Conservation (phyloP, 2,797 vertebrate species). For the Notoglanidium macrostoma region DNA sequence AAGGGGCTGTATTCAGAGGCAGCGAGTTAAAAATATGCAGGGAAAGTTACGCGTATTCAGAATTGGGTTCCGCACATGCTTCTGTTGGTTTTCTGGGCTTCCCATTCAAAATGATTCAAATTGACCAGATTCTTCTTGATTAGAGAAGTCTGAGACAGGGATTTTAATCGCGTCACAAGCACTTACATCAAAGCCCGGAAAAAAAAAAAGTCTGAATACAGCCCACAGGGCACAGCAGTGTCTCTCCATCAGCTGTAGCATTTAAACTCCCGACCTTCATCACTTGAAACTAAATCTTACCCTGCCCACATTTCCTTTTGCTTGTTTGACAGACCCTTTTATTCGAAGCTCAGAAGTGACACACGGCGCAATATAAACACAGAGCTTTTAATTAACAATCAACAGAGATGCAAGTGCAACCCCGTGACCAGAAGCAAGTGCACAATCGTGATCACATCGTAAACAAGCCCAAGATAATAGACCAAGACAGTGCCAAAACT, state of each 20-base stretch:
- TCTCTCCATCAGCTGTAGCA: not conserved
- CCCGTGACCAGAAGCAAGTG: not conserved
- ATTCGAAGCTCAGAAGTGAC: not conserved
- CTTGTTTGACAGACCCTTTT: not conserved
- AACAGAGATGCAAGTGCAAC: not conserved
- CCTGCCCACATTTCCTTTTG: not conserved
- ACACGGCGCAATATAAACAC: not conserved
- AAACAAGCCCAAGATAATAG: not conserved
- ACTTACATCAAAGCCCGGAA: not conserved
- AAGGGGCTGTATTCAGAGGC: not conserved
- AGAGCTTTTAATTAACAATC: not conserved
- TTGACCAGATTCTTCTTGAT: not conserved
- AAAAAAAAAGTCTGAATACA: not conserved
- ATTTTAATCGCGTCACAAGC: not conserved
- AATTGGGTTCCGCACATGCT: not conserved
- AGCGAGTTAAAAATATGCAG: not conserved
- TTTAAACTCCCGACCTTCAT: not conserved
- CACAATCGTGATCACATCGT: not conserved
- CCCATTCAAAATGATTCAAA: not conserved
- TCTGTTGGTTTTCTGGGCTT: not conserved
- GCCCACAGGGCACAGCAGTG: not conserved
- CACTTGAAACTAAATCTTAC: not conserved
- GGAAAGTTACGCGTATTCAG: not conserved
- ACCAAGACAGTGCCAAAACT: slow-evolving; percentile 13
- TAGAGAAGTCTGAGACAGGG: not conserved